A percentile compares a stretch with the other conserved stretches of the same genome.
Conservation (phyloP, 1,140 invertebrate species). For the Homarus americanus region DNA sequence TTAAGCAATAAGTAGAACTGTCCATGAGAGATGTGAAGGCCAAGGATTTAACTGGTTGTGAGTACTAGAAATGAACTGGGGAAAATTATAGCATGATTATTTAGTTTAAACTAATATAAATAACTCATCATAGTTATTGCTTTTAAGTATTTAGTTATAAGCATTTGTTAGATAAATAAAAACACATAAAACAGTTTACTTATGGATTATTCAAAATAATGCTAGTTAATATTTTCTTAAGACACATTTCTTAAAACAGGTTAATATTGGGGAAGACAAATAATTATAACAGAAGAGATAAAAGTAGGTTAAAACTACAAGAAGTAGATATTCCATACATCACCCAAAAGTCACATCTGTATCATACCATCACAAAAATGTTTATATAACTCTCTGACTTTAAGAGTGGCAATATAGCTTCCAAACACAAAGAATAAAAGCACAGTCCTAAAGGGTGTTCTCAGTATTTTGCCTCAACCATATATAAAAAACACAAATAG, state of each 20-base stretch:
- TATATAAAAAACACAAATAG: background rate
- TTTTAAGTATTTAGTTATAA: constrained; percentile 10
- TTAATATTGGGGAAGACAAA: background rate
- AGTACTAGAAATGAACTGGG: background rate
- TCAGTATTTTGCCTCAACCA: background rate
- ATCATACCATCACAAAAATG: background rate
- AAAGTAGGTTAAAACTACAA: background rate
- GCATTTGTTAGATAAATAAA: background rate
- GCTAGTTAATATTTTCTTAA: background rate
- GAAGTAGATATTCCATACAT: background rate
- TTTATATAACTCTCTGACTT: background rate
- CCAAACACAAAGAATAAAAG: background rate
- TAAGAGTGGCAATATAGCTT: background rate
- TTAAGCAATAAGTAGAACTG: background rate
- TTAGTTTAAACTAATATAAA: background rate
- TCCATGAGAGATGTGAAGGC: background rate
- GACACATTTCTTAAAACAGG: background rate
- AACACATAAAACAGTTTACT: background rate
- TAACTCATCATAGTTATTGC: background rate
- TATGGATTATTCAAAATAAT: background rate
- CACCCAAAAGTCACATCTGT: background rate
- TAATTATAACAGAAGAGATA: background rate
- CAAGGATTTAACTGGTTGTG: background rate
- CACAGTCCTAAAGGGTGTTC: background rate
- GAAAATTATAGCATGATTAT: background rate